These are phyloP conservation scores for Drosophila melanosoma DNA, from an alignment of 2,888 invertebrate species.

Conservation along the genomic window DNA sequence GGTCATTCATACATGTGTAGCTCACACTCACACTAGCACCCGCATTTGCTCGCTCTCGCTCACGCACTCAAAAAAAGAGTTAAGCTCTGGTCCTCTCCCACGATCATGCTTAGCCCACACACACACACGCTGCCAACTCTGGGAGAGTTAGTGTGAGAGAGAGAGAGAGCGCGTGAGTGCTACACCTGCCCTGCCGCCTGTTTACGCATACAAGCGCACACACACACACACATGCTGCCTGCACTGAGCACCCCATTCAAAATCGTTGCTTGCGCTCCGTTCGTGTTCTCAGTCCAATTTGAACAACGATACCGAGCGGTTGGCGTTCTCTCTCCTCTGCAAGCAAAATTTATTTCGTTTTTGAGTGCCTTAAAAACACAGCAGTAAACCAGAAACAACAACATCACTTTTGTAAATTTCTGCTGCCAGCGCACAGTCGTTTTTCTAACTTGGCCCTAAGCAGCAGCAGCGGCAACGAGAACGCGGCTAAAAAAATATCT, in stretches of 20 bases:
- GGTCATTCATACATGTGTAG: conserved; percentile 46
- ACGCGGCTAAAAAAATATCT: conserved; percentile 37
- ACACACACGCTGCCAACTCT: not conserved
- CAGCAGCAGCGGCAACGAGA: conserved; percentile 42
- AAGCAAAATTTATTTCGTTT: conserved; percentile 54
- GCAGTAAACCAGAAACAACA: conserved; percentile 33
- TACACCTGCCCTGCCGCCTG: conserved; percentile 47
- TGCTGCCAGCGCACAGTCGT: conserved; percentile 65
- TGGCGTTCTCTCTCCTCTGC: conserved; percentile 67
- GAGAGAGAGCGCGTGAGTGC: not conserved
- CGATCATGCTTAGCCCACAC: conserved; percentile 41
- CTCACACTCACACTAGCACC: conserved; percentile 24
- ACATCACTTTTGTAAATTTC: conserved; percentile 66
- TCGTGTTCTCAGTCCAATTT: conserved; percentile 79
- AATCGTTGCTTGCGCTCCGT: conserved; percentile 63
- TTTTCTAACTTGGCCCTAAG: conserved; percentile 70
- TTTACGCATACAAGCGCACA: conserved; percentile 24
- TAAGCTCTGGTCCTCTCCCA: conserved; percentile 38
- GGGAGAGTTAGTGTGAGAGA: conserved; percentile 14
- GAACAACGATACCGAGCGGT: conserved; percentile 84
- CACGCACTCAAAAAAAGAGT: conserved; percentile 42
- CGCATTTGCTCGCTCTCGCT: conserved; percentile 35
- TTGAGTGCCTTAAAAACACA: conserved; percentile 46
- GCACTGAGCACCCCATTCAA: conserved; percentile 51
- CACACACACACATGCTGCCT: conserved; percentile 4